Evolutionary conservation across 2,888 invertebrate genomes (phyloP).

Genomic region (Patella depressa): DNA sequence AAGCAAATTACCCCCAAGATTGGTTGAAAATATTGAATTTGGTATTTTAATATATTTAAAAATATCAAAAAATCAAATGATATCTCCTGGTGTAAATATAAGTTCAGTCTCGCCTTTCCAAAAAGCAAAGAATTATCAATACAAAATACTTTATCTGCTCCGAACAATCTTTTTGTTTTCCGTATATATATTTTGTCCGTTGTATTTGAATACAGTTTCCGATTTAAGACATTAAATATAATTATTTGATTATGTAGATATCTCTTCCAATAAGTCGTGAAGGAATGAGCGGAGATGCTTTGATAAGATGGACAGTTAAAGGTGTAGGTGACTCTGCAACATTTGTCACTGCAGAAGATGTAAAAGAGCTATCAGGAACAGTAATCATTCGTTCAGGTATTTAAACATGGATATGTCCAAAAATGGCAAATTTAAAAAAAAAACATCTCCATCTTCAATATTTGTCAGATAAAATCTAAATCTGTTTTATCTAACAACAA

Average conservation of each 20-base stretch:
- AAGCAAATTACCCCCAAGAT: too few relatives aligned
- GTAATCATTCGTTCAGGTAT: conserved; percentile 59
- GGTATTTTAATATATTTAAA: too few relatives aligned
- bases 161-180: background rate
- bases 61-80: too few relatives aligned
- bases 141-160: too few relatives aligned
- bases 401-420: background rate
- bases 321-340: conserved; percentile 47
- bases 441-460: too few relatives aligned
- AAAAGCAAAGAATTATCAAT: too few relatives aligned
- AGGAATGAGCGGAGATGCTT: conserved; percentile 65
- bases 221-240: background rate
- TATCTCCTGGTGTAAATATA: too few relatives aligned
- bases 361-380: conserved; percentile 49
- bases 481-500: too few relatives aligned
- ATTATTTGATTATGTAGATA: conserved; percentile 42
- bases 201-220: background rate
- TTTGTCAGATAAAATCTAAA: too few relatives aligned
- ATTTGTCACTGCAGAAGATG: conserved; percentile 56
- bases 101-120: too few relatives aligned
- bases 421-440: too few relatives aligned
- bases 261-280: conserved; percentile 56
- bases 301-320: conserved; percentile 57
- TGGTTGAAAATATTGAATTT: too few relatives aligned
- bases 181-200: background rate